Conservation (phyloP, 2,888 invertebrate genomes). For the Caenorhabditis parvicauda region DNA sequence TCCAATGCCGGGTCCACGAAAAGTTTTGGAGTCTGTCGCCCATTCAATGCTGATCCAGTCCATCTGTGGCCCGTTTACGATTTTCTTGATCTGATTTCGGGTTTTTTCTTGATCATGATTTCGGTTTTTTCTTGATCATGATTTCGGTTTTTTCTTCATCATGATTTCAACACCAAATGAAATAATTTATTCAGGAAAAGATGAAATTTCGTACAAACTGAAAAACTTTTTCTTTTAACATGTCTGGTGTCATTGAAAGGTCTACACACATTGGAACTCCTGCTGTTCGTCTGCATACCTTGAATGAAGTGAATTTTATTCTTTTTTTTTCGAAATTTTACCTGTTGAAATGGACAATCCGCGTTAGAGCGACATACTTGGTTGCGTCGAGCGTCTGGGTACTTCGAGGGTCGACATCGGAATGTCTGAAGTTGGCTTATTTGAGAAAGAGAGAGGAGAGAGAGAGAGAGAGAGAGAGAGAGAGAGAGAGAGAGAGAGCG, state of each 20-base stretch:
- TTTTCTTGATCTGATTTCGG: no score
- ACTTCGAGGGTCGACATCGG: slow-evolving; percentile 25
- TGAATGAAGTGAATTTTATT: background rate
- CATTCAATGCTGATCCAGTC: no score
- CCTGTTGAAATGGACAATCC: slow-evolving; percentile 40
- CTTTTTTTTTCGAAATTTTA: background rate
- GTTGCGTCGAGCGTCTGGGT: slow-evolving; percentile 28
- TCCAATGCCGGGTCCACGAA: no score
- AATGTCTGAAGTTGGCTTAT: slow-evolving; percentile 4
- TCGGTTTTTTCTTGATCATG: no score
- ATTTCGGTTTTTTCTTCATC: no score
- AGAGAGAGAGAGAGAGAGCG: slow-evolving; percentile 7
- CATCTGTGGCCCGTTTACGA: no score
- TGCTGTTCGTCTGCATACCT: slow-evolving; percentile 33
- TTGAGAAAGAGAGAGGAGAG: background rate
- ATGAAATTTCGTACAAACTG: slow-evolving; percentile 32
- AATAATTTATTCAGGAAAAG: no score
- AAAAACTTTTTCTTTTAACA: slow-evolving; percentile 27
- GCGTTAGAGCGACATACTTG: slow-evolving; percentile 30
- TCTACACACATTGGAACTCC: slow-evolving; percentile 34
- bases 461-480: slow-evolving; percentile 7
- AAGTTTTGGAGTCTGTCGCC: no score
- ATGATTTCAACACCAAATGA: background rate
- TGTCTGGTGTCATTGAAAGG: slow-evolving; percentile 20
- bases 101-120: background rate